phyloP scores from a whole-genome alignment of 2,888 invertebrate genomes.

The Keiferia lycopersicella region DNA sequence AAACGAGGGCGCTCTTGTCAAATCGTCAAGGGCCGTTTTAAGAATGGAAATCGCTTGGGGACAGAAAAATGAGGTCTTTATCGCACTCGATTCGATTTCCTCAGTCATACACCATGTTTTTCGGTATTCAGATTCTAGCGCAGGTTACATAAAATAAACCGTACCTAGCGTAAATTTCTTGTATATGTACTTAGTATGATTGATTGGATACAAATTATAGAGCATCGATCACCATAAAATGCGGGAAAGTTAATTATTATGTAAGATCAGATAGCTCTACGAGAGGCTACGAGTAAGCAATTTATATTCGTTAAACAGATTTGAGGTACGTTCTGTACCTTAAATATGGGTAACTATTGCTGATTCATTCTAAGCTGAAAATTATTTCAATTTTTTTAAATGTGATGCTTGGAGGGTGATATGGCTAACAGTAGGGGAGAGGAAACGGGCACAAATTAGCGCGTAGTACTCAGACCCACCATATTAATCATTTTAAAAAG shows the following conservation, averaged over 20 bases:
- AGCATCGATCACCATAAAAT: slow-evolving; percentile 5
- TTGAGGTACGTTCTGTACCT: not conserved
- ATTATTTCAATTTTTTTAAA: no score
- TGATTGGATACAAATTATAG: slow-evolving; percentile 8
- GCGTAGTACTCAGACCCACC: no score
- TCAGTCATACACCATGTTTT: not conserved
- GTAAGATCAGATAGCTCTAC: not conserved
- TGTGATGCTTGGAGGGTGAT: no score
- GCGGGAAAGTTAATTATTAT: not conserved
- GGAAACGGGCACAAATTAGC: no score
- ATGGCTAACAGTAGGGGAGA: no score
- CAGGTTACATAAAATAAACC: not conserved
- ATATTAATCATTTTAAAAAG: not conserved
- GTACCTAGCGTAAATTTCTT: not conserved
- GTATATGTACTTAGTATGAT: not conserved
- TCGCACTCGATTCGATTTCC: slow-evolving; percentile 24
- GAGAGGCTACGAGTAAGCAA: not conserved
- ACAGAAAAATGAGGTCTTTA: slow-evolving; percentile 23
- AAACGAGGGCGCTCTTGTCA: slow-evolving; percentile 4
- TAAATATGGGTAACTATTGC: no score
- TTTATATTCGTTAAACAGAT: not conserved
- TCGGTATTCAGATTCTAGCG: not conserved
- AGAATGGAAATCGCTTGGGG: slow-evolving; percentile 20
- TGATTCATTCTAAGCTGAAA: no score
- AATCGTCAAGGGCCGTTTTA: slow-evolving; percentile 16